Conservation (phyloP, 2,113 vertebrate species). For the Gallinago media region DNA sequence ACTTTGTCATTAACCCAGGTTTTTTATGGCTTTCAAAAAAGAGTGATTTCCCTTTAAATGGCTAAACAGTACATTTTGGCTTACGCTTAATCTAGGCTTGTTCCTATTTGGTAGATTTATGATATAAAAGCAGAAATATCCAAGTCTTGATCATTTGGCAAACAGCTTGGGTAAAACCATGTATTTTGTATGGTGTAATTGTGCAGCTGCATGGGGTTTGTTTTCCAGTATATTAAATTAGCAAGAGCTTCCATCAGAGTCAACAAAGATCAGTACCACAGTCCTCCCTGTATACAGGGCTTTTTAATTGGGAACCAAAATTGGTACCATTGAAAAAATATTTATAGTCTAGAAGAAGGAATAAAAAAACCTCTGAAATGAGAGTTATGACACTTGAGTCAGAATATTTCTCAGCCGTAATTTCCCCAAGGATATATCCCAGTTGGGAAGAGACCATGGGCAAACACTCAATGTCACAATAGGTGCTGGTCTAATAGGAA, state of each 20-base stretch:
- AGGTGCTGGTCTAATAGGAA: not conserved
- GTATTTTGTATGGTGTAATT: not conserved
- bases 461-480: rapidly evolving
- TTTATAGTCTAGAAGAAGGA: not conserved
- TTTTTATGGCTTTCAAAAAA: not conserved
- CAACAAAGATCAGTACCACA: not conserved
- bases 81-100: constrained; percentile 4
- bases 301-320: not conserved
- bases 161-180: not conserved
- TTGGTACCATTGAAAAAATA: not conserved
- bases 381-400: not conserved
- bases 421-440: not conserved
- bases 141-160: constrained; percentile 6
- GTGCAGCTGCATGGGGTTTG: not conserved
- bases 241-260: not conserved
- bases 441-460: not conserved
- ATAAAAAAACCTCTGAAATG: not conserved
- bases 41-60: not conserved
- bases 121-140: constrained; percentile 38
- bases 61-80: not conserved
- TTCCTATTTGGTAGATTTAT: constrained; percentile 38
- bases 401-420: not conserved
- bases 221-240: constrained; percentile 13
- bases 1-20: not conserved
- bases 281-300: not conserved